Conservation (phyloP, 2,113 vertebrate species). For the Bungarus multicinctus region DNA sequence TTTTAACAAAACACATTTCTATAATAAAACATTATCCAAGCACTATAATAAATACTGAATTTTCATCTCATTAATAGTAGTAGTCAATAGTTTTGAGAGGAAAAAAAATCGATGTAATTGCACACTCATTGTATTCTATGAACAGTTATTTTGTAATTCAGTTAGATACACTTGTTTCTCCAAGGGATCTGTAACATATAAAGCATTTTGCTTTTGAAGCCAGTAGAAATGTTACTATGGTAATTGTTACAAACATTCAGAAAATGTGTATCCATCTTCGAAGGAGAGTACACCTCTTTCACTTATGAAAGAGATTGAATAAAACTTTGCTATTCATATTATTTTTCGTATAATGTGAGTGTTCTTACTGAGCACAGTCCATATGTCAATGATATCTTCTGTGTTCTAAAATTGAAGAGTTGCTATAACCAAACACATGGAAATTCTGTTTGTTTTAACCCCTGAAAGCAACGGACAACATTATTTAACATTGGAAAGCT, state of each 20-base stretch:
- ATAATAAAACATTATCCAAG: constrained; percentile 38
- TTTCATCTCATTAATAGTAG: constrained; percentile 32
- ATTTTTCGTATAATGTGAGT: not conserved
- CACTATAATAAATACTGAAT: constrained; percentile 32
- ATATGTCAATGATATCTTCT: constrained; percentile 17
- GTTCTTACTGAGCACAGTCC: constrained; percentile 10
- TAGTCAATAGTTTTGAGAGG: constrained; percentile 35
- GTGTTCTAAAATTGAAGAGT: constrained; percentile 25
- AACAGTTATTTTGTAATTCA: constrained; percentile 45
- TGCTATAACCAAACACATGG: not conserved
- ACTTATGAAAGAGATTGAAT: constrained; percentile 34
- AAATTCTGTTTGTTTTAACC: not conserved
- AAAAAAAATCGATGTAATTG: constrained; percentile 10
- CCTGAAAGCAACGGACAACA: not conserved
- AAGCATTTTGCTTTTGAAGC: constrained; percentile 50
- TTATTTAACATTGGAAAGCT: not conserved
- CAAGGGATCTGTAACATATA: constrained; percentile 44
- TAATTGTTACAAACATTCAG: constrained; percentile 27
- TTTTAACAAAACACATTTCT: constrained; percentile 40
- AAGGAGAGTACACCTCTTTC: constrained; percentile 39
- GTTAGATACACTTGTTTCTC: constrained; percentile 21
- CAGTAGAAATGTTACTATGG: constrained; percentile 32
- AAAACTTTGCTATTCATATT: constrained; percentile 3
- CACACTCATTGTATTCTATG: constrained; percentile 21
- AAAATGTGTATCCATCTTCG: constrained; percentile 23